These are phyloP conservation scores for Solenopsis fugax DNA, from an alignment of 1,140 invertebrate species.

Conservation along the genomic window DNA sequence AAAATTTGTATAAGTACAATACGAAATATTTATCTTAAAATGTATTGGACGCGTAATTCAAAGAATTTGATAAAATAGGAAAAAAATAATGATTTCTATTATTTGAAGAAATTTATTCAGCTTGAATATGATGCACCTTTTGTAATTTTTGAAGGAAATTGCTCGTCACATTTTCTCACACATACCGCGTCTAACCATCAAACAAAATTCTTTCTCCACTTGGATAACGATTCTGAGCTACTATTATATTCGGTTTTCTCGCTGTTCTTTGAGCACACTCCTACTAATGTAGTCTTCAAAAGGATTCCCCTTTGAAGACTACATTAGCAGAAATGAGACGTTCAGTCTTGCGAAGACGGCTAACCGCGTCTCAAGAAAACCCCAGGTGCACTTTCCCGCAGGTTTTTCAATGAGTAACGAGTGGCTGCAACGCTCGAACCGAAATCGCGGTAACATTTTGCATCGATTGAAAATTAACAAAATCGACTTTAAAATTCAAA, in stretches of 20 bases:
- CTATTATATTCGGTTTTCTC: conserved; percentile 23
- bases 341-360: not conserved
- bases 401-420: conserved; percentile 31
- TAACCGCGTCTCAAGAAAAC: conserved; percentile 22
- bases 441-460: not conserved
- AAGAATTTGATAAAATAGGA: not conserved
- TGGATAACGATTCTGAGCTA: conserved; percentile 11
- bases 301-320: conserved; percentile 28
- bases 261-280: conserved; percentile 24
- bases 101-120: not conserved
- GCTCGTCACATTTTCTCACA: not conserved
- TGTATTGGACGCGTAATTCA: not conserved
- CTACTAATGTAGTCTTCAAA: no score
- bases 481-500: not conserved
- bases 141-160: not conserved
- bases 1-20: not conserved
- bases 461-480: not conserved
- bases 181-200: not conserved
- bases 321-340: conserved; percentile 37
- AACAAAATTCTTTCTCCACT: conserved; percentile 30
- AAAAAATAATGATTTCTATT: not conserved
- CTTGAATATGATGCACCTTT: not conserved
- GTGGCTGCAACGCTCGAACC: not conserved
- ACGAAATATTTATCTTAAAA: conserved; percentile 17
- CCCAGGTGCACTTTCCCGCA: conserved; percentile 2